A percentile compares a stretch with the other conserved stretches of the same genome.
These are phyloP conservation scores for Thera obeliscata DNA, from an alignment of 2,888 invertebrate species.

Conservation along the genomic window DNA sequence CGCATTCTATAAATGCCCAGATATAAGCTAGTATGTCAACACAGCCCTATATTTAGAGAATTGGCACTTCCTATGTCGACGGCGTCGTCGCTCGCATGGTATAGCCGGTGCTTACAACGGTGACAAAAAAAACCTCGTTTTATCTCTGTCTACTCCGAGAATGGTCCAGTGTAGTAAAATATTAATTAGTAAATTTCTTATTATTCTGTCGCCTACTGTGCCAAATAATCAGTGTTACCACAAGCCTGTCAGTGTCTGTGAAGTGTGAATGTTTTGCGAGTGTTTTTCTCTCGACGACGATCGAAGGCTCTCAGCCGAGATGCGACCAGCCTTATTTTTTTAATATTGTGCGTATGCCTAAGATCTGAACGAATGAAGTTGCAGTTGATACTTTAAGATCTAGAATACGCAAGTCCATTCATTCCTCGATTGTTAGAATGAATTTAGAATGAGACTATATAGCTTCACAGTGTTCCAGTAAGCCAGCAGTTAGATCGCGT, in stretches of 20 bases:
- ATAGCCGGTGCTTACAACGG: slow-evolving; percentile 14
- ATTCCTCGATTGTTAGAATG: too few species aligned
- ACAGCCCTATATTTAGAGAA: slow-evolving; percentile 1
- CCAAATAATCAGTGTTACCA: slow-evolving; percentile 51
- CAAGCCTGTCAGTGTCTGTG: background rate
- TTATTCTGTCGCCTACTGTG: slow-evolving; percentile 64
- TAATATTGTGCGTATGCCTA: too few species aligned
- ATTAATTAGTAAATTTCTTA: background rate
- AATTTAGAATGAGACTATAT: too few species aligned
- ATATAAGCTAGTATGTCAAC: background rate
- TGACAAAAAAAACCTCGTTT: slow-evolving; percentile 3
- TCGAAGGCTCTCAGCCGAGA: background rate
- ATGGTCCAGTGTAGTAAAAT: background rate
- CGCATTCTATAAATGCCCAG: background rate
- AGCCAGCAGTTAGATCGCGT: too few species aligned
- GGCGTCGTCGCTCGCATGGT: slow-evolving; percentile 2
- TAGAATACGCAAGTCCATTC: too few species aligned
- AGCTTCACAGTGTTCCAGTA: too few species aligned
- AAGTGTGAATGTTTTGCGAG: background rate
- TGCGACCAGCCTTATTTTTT: too few species aligned
- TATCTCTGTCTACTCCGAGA: background rate
- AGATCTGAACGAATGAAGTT: too few species aligned
- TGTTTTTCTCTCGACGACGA: background rate
- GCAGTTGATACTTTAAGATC: too few species aligned
- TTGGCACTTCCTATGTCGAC: slow-evolving; percentile 7